phyloP scores from a whole-genome alignment of 2,888 invertebrate species.

The Chloroclystis v-ata region DNA sequence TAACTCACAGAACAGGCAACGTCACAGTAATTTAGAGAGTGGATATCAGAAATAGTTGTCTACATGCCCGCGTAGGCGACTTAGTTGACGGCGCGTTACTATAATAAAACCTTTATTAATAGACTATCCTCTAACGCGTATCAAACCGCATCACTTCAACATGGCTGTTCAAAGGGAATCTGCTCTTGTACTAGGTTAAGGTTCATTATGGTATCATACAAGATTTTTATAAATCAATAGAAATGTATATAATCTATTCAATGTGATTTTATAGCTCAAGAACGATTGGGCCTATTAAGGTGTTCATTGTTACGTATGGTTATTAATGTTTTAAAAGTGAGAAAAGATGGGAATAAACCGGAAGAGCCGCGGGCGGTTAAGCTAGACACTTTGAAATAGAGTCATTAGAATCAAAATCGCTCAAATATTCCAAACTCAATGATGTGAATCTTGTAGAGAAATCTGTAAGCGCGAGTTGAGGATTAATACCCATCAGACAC shows the following conservation, averaged over 20 bases:
- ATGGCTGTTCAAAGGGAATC: slow-evolving; percentile 4
- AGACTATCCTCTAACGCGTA: slow-evolving; percentile 35
- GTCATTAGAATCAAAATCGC: slow-evolving; percentile 5
- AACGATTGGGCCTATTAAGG: too few species aligned
- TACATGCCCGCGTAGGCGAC: slow-evolving; percentile 37
- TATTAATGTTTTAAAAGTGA: too few species aligned
- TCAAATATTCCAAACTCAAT: background rate
- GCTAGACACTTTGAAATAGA: background rate
- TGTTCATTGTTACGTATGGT: too few species aligned
- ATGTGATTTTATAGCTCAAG: too few species aligned
- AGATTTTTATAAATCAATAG: too few species aligned
- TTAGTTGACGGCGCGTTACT: slow-evolving; percentile 36
- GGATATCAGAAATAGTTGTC: slow-evolving; percentile 35
- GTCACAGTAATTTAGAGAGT: slow-evolving; percentile 27
- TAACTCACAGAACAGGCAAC: slow-evolving; percentile 23
- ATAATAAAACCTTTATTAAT: slow-evolving; percentile 38
- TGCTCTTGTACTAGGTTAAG: slow-evolving; percentile 3
- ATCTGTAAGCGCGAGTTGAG: slow-evolving; percentile 31
- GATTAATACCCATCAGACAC: slow-evolving; percentile 33
- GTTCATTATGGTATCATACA: background rate
- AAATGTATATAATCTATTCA: too few species aligned
- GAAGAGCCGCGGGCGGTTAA: too few species aligned
- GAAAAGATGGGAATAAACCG: too few species aligned
- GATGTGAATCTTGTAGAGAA: background rate
- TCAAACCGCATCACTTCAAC: slow-evolving; percentile 11